A percentile compares a stretch with the other conserved stretches of the same genome.
Conservation (phyloP, 30 jellyfish, hydroid and myxozoan genomes). For the Clytia hemisphaerica region DNA sequence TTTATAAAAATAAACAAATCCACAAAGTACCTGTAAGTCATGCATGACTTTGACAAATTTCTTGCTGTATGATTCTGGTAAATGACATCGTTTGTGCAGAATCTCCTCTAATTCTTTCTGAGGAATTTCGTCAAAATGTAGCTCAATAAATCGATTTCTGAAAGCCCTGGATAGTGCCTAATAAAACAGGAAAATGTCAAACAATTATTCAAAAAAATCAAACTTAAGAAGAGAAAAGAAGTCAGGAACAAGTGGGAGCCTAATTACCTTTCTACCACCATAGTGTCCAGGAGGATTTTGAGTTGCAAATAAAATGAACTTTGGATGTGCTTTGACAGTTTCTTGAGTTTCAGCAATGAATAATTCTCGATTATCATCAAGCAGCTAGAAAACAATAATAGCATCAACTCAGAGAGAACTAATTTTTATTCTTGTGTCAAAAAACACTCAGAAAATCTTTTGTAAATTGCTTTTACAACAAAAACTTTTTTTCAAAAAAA, state of each 20-base stretch:
- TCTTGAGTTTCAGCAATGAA: constrained; percentile 96
- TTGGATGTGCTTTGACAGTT: constrained; percentile 86
- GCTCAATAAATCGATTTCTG: constrained; percentile 92
- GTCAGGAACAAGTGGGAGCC: background rate
- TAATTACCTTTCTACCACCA: constrained; percentile 89
- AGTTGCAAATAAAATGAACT: constrained; percentile 89
- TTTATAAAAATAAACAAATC: background rate
- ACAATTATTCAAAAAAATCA: background rate
- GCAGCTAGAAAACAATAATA: constrained; percentile 39
- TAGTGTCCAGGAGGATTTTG: constrained; percentile 97
- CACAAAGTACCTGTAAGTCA: constrained; percentile 60
- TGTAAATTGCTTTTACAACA: background rate
- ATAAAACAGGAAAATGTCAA: background rate
- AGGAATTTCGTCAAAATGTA: constrained; percentile 90
- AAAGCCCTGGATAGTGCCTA: constrained; percentile 94
- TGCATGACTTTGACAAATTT: constrained; percentile 77
- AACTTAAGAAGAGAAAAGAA: background rate
- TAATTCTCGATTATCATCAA: constrained; percentile 94
- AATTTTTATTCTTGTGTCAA: background rate
- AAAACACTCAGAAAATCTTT: background rate
- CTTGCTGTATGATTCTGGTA: constrained; percentile 77
- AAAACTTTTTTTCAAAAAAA: background rate
- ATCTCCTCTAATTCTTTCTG: constrained; percentile 69
- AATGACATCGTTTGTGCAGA: constrained; percentile 71
- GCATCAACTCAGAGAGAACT: background rate